Percentiles rank a stretch among this genome's conserved stretches.
phyloP scores from a whole-genome alignment of 2,797 vertebrate species.

The Sciaenops ocellatus region DNA sequence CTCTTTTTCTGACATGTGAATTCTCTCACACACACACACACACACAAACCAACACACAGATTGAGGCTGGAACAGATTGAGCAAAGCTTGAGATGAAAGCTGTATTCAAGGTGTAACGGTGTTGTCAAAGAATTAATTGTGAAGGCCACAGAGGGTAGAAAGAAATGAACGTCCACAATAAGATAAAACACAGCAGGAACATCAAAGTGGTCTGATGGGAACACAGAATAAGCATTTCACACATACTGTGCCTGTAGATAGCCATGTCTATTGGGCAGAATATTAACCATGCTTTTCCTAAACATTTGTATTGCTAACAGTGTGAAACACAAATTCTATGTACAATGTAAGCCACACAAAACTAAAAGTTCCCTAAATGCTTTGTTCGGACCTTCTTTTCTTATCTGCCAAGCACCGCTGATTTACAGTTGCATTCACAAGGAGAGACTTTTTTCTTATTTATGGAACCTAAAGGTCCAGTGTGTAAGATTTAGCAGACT shows the following conservation, averaged over 20 bases:
- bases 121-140: conserved; percentile 64
- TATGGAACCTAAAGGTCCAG: too few species aligned
- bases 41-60: conserved; percentile 3
- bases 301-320: conserved; percentile 9
- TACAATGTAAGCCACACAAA: too few species aligned
- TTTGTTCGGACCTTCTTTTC: too few species aligned
- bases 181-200: conserved; percentile 57
- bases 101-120: conserved; percentile 49
- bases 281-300: conserved; percentile 25
- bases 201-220: conserved; percentile 66
- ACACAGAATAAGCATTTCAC: conserved; percentile 42
- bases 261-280: conserved; percentile 24
- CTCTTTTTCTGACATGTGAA: conserved; percentile 9
- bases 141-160: conserved; percentile 45
- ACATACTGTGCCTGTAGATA: conserved; percentile 31
- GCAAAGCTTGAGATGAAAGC: conserved; percentile 65
- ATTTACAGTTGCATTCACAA: too few species aligned
- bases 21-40: background rate
- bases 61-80: conserved; percentile 34
- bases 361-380: too few species aligned
- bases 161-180: conserved; percentile 44
- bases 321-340: background rate
- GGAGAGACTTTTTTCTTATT: too few species aligned
- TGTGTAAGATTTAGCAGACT: too few species aligned
- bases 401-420: too few species aligned